A percentile compares a stretch with the other conserved stretches of the same genome.
Conservation (phyloP, 2,888 invertebrate species). For the Eilema sororculum region DNA sequence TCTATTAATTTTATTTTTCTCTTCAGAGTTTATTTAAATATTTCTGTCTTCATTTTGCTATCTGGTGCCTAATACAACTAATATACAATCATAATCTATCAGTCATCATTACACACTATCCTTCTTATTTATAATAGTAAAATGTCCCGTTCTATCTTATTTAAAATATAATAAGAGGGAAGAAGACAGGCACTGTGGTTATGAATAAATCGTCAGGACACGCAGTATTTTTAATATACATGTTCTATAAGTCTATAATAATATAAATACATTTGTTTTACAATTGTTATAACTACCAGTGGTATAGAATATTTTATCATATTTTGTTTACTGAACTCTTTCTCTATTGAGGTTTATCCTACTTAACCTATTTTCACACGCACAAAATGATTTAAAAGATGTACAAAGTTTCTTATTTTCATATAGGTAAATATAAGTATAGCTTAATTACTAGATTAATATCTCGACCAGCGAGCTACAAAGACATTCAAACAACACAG, state of each 20-base stretch:
- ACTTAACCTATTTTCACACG: background rate
- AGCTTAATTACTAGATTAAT: conserved; percentile 18
- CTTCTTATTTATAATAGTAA: conserved; percentile 13
- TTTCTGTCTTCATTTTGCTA: background rate
- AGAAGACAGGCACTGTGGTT: background rate
- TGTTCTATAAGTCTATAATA: conserved; percentile 22
- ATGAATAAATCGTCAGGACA: background rate
- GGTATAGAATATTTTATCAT: background rate
- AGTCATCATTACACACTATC: conserved; percentile 20
- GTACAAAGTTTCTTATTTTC: background rate
- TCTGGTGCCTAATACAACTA: conserved; percentile 16
- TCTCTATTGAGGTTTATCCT: background rate
- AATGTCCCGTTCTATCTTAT: background rate
- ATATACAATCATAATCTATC: conserved; percentile 11
- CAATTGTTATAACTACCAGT: conserved; percentile 18
- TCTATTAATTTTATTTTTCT: too few species aligned
- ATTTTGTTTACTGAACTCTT: background rate
- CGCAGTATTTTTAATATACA: conserved; percentile 7
- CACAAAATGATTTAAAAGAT: background rate
- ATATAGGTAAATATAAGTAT: background rate
- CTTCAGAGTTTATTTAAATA: too few species aligned
- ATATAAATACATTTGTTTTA: conserved; percentile 21
- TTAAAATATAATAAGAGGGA: background rate
- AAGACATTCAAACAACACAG: conserved; percentile 17
- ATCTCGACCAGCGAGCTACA: conserved; percentile 51